Evolutionary conservation across 2,888 invertebrate genomes (phyloP).

Genomic region (Mystacides longicornis): DNA sequence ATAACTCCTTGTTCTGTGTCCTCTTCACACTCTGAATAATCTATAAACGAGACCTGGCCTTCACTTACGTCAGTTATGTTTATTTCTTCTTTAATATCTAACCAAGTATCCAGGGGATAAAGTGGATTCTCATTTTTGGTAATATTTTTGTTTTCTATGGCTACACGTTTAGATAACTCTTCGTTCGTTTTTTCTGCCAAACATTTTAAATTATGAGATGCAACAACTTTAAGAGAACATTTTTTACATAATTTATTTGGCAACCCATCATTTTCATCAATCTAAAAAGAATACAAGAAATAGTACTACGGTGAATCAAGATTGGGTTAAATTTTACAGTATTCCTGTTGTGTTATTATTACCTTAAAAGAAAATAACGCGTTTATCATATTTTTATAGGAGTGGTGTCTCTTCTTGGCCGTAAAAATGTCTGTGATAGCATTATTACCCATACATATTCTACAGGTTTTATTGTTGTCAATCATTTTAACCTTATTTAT

Average conservation of each 20-base stretch:
- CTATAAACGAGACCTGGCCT: too few relatives aligned
- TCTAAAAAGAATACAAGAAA: neutral
- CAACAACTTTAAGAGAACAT: neutral
- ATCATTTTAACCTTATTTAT: slow-evolving; percentile 2
- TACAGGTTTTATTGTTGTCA: neutral
- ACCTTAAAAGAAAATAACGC: neutral
- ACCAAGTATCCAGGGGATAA: too few relatives aligned
- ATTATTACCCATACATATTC: neutral
- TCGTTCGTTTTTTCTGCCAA: neutral
- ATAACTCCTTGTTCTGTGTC: too few relatives aligned
- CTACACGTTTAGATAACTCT: neutral
- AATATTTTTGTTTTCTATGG: neutral
- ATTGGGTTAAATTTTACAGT: neutral
- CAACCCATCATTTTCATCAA: neutral
- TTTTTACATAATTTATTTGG: neutral
- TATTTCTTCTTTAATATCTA: too few relatives aligned
- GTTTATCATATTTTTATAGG: neutral
- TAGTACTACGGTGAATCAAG: neutral
- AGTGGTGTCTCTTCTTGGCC: neutral
- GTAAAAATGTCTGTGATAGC: neutral
- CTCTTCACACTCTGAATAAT: too few relatives aligned
- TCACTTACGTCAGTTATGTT: too few relatives aligned
- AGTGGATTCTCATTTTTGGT: neutral
- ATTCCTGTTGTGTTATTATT: neutral
- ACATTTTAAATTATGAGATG: neutral